A percentile compares a stretch with the other conserved stretches of the same genome.
Evolutionary conservation across 2,797 vertebrate species (phyloP).

Genomic region (Brachymystax lenok): DNA sequence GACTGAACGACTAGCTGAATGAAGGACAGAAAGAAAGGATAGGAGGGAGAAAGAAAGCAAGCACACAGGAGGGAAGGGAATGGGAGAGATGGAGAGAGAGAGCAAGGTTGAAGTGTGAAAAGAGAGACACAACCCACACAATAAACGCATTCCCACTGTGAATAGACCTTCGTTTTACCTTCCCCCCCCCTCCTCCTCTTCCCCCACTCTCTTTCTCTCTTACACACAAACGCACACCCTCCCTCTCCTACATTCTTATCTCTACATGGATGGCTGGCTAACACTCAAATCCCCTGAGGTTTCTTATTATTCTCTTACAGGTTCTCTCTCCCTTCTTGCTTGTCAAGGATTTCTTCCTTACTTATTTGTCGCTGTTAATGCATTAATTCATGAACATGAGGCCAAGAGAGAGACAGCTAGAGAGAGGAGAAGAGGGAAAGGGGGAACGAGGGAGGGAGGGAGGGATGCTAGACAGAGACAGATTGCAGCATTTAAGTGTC

Average conservation of each 20-base stretch:
- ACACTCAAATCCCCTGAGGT: conserved; percentile 27
- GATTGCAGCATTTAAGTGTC: conserved; percentile 80
- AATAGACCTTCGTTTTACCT: conserved; percentile 18
- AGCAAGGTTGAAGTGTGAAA: conserved; percentile 22
- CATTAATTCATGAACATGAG: conserved; percentile 67
- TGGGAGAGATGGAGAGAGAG: neutral
- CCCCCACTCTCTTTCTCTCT: conserved; percentile 20
- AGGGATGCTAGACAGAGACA: conserved; percentile 69
- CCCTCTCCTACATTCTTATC: conserved; percentile 12
- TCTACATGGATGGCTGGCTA: conserved; percentile 35
- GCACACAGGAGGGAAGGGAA: neutral
- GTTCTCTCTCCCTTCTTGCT: neutral
- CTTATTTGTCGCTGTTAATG: conserved; percentile 62
- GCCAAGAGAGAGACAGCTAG: conserved; percentile 21
- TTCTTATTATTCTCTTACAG: neutral
- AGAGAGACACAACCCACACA: conserved; percentile 26
- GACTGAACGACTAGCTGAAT: neutral
- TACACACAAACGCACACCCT: conserved; percentile 25
- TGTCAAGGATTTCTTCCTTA: conserved; percentile 65
- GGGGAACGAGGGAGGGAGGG: conserved; percentile 19
- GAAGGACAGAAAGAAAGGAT: neutral
- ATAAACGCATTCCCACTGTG: conserved; percentile 35
- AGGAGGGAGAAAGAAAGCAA: neutral
- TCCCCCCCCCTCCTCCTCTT: conserved; percentile 21
- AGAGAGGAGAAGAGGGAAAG: conserved; percentile 20